Base-by-base conservation (phyloP, 2,113 vertebrate genomes). In the Astur gentilis region DNA sequence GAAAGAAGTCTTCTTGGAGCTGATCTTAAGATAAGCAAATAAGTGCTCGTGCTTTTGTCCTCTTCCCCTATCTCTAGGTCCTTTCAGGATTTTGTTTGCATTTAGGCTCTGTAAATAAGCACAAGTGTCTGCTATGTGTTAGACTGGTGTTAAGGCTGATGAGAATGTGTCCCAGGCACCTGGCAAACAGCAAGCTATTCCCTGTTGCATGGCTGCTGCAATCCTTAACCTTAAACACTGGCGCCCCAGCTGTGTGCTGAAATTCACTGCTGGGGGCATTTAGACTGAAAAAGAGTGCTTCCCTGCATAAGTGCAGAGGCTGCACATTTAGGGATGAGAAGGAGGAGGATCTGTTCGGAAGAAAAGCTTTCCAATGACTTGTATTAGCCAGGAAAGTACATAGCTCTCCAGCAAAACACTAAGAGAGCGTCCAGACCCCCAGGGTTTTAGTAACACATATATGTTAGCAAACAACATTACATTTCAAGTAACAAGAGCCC, bases 21-120 rank as follows among this genome's bases (percentile, higher is more conserved):
- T 79, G 89, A 84, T 72, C 31, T 17, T 44, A 71, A 66, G 67
- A 54, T 77, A 95, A 96, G 38, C 45, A 71, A 93, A 7, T 61
- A 91, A 82, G 36, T 38, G 70, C 21, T 76, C 79, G 34, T 49
- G 9, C 52, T 91, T 94, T 87, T 95, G 61, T 94, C 34, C 76
- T 93, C 38, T 62, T 76, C 27, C 34, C 34, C 6, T 55, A 47
- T 65, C 66, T 91, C 64, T 38, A 62, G 16, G 38, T 66, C 44
- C 13, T 94, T 91, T 85, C 57, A 83, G 40, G 14, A 31, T 72
- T 61, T 44, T 84, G 65, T 87, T 93, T 96, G 89, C 73, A 36
- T 89, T 91, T 61, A 70, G 49, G 8, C 61, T 93, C 78, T 95
- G 89, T 80, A 95, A 89, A 96, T 65, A 96, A 72, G 66, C 49